Conservation (phyloP, 2,797 vertebrate species). For the Dipus sagitta region DNA sequence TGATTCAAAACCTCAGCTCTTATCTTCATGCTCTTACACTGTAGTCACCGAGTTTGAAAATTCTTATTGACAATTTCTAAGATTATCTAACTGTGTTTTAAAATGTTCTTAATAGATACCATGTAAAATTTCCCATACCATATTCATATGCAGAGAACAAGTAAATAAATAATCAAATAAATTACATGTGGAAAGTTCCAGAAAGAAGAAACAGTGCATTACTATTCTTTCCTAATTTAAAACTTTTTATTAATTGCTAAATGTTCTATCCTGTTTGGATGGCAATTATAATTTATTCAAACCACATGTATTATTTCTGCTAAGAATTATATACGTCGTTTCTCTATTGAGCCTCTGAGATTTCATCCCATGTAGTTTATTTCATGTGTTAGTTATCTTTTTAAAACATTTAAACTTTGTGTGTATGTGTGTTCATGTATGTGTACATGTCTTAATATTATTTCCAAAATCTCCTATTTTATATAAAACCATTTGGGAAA, state of each 20-base stretch:
- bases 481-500: conserved; percentile 37
- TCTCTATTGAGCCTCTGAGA: not conserved
- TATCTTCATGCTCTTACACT: not conserved
- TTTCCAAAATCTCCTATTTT: conserved; percentile 32
- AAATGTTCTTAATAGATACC: not conserved
- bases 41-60: not conserved
- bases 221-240: not conserved
- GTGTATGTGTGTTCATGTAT: not conserved
- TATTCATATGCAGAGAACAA: not conserved
- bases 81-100: not conserved
- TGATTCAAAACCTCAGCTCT: not conserved
- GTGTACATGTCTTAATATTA: not conserved
- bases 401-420: not conserved
- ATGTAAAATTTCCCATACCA: not conserved
- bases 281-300: not conserved
- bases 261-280: not conserved
- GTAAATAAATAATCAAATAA: not conserved
- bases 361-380: not conserved
- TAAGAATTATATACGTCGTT: not conserved
- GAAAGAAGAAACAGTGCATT: not conserved
- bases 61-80: not conserved
- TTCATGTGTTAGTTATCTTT: not conserved
- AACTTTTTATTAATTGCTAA: not conserved
- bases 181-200: not conserved
- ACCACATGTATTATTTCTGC: not conserved